These are phyloP conservation scores for Taeniopygia guttata DNA, from an alignment of 2,797 vertebrate species.

Conservation along the genomic window DNA sequence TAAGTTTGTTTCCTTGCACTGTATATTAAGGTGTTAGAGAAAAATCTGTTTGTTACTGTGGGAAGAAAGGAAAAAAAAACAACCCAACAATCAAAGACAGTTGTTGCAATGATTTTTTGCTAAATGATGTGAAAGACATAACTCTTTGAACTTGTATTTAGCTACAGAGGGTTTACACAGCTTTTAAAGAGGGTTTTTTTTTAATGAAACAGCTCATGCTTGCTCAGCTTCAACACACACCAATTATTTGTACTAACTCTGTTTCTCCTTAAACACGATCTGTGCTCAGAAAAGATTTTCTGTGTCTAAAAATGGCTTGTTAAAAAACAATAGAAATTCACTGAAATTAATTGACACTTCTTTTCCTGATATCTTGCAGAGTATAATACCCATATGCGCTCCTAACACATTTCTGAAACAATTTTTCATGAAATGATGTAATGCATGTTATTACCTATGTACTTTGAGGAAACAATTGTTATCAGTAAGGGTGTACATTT, in stretches of 20 bases:
- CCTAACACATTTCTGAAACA: background rate
- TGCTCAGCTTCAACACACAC: background rate
- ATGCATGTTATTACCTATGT: background rate
- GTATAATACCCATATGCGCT: background rate
- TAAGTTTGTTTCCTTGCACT: background rate
- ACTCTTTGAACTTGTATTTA: slow-evolving; percentile 29
- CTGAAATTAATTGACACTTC: background rate
- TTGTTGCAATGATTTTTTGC: background rate
- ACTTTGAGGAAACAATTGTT: background rate
- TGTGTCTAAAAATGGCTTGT: background rate
- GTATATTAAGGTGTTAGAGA: background rate
- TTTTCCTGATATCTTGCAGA: background rate
- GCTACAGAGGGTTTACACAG: slow-evolving; percentile 14
- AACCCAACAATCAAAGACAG: background rate
- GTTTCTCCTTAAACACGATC: background rate
- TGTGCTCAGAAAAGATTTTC: background rate
- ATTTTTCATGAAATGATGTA: background rate
- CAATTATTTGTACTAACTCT: slow-evolving; percentile 17
- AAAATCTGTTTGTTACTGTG: background rate
- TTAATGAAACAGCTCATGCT: background rate
- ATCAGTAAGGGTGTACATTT: background rate
- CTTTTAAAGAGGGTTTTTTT: slow-evolving; percentile 14
- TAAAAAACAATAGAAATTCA: slow-evolving; percentile 9
- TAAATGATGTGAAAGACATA: slow-evolving; percentile 25
- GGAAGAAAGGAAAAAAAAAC: background rate